phyloP scores from a whole-genome alignment of 2,888 invertebrate species.

The Homarus gammarus region DNA sequence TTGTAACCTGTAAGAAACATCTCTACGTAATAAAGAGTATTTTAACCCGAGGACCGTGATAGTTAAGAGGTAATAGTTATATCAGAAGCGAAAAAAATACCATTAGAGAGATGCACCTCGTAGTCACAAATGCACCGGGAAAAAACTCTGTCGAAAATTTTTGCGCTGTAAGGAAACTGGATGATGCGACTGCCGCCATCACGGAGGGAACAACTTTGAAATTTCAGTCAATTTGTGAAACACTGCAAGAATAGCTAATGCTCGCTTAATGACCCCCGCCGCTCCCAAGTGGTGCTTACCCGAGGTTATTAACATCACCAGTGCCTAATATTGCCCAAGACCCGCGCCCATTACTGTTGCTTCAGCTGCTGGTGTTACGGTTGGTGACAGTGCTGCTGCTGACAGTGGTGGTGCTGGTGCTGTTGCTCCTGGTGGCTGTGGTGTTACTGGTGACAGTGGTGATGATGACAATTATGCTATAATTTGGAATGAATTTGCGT shows the following conservation, averaged over 20 bases:
- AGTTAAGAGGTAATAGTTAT: too few relatives aligned
- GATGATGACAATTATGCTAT: too few relatives aligned
- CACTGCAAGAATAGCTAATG: neutral
- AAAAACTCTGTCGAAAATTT: too few relatives aligned
- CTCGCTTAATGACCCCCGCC: neutral
- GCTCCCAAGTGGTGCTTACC: neutral
- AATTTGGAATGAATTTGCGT: too few relatives aligned
- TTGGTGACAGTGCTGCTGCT: neutral
- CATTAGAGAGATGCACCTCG: too few relatives aligned
- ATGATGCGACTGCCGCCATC: too few relatives aligned
- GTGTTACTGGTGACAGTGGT: neutral
- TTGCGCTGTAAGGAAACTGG: too few relatives aligned
- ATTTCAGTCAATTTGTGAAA: neutral
- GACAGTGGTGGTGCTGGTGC: neutral
- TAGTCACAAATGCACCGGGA: too few relatives aligned
- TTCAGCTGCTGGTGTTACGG: neutral
- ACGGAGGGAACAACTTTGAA: neutral
- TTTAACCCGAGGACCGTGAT: too few relatives aligned
- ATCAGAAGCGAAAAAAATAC: too few relatives aligned
- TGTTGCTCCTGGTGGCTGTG: neutral
- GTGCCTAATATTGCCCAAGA: neutral
- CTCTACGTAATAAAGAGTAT: too few relatives aligned
- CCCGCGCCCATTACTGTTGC: neutral
- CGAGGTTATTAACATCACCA: neutral
- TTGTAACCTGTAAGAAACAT: too few relatives aligned